Conservation (phyloP, 2,888 invertebrate genomes). For the Heliconius aoede region DNA sequence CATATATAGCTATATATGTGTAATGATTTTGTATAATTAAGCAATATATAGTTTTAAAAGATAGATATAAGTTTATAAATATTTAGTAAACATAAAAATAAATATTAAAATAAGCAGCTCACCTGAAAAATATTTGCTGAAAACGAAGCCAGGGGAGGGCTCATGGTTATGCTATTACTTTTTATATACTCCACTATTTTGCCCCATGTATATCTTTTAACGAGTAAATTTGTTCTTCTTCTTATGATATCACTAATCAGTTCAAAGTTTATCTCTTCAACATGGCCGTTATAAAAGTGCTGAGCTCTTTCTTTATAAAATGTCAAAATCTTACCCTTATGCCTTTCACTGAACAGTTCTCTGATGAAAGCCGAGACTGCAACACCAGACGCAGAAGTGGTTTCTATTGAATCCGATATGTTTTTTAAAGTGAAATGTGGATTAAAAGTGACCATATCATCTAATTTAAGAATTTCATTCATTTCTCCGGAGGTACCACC, state of each 20-base stretch:
- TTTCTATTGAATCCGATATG: constrained; percentile 91
- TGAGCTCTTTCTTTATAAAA: constrained; percentile 95
- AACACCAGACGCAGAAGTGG: constrained; percentile 87
- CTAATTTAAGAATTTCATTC: constrained; percentile 92
- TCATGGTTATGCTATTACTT: constrained; percentile 87
- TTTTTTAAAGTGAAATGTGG: constrained; percentile 94
- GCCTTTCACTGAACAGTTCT: constrained; percentile 91
- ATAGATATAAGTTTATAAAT: neutral
- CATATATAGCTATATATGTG: no score
- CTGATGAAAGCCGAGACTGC: constrained; percentile 91
- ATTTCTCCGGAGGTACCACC: constrained; percentile 95
- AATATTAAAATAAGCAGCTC: constrained; percentile 51
- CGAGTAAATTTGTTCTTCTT: constrained; percentile 90
- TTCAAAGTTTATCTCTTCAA: constrained; percentile 92
- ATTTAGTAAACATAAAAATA: neutral
- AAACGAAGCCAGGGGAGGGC: constrained; percentile 91
- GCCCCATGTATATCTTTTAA: constrained; percentile 91
- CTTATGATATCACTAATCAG: constrained; percentile 92
- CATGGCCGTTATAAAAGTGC: constrained; percentile 93
- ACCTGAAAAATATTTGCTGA: constrained; percentile 92
- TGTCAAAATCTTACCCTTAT: constrained; percentile 90
- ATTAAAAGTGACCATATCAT: constrained; percentile 95
- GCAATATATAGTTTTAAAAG: no score
- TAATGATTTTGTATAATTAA: no score
- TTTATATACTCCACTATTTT: constrained; percentile 90